Evolutionary conservation across 2,113 vertebrate species (phyloP).

Genomic region (Halcyon malimbica): DNA sequence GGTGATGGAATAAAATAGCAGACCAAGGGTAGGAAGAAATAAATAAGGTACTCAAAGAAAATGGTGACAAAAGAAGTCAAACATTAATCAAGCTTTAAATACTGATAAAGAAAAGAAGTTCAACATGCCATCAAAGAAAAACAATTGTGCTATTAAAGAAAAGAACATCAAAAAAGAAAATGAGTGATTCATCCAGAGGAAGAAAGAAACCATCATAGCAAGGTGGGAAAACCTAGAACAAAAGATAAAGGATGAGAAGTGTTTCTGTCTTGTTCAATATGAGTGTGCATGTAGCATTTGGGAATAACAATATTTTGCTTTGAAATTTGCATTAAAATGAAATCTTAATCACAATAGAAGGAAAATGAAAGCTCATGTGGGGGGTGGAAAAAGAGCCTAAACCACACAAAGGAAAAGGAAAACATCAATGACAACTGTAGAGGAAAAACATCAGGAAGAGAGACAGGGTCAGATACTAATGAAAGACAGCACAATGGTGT

Average conservation of each 20-base stretch:
- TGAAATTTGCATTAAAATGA: constrained; percentile 52
- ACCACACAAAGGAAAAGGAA: not conserved
- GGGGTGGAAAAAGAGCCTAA: not conserved
- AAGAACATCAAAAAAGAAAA: constrained; percentile 36
- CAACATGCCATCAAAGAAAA: constrained; percentile 35
- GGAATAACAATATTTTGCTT: not conserved
- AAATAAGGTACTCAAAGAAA: not conserved
- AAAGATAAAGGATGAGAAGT: constrained; percentile 35
- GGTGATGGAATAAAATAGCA: not conserved
- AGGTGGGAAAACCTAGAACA: constrained; percentile 3
- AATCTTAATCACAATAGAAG: constrained; percentile 26
- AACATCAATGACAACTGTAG: not conserved
- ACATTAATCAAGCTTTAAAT: constrained; percentile 43
- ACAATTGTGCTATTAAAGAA: constrained; percentile 29
- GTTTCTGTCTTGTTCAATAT: not conserved
- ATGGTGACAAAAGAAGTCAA: constrained; percentile 15
- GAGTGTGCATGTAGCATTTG: not conserved
- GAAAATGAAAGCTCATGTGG: not conserved
- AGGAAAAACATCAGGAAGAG: not conserved
- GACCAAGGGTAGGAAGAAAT: not conserved
- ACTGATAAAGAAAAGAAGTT: constrained; percentile 13
- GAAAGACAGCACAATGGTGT: not conserved
- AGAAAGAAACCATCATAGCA: constrained; percentile 7
- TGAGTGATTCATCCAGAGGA: constrained; percentile 30
- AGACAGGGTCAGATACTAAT: not conserved